Evolutionary conservation across 2,113 vertebrate genomes (phyloP).

Genomic region (Edolisoma coerulescens): DNA sequence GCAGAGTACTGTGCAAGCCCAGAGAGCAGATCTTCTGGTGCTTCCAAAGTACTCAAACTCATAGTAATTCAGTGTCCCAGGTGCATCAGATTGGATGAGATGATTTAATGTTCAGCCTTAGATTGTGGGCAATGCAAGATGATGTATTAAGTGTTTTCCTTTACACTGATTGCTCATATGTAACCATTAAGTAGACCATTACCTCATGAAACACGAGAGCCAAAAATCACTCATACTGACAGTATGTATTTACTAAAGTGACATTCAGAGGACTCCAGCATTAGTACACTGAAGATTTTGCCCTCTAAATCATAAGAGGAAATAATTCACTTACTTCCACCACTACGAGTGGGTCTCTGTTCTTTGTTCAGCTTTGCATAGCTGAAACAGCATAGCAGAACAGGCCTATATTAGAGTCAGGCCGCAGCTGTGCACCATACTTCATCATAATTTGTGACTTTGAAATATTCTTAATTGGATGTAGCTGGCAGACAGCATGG

Average conservation of each 20-base stretch:
- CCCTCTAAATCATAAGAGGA: background rate
- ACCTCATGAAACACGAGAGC: background rate
- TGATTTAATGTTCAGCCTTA: background rate
- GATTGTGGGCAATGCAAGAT: background rate
- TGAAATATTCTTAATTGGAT: background rate
- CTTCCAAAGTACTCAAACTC: background rate
- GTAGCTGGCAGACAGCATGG: background rate
- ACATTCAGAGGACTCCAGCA: background rate
- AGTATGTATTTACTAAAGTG: background rate
- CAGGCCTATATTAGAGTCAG: background rate
- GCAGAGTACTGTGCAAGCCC: background rate
- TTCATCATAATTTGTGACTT: background rate
- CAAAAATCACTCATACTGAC: constrained; percentile 20
- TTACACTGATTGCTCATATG: background rate
- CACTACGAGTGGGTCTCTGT: background rate
- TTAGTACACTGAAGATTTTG: background rate
- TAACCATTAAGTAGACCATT: background rate
- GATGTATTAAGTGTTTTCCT: background rate
- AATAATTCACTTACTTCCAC: background rate
- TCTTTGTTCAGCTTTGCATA: background rate
- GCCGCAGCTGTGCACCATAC: background rate
- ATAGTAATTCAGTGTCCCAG: background rate
- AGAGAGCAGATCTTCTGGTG: background rate
- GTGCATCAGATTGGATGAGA: background rate
- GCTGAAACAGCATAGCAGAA: background rate